Percentiles rank a stretch among this genome's conserved stretches.
phyloP scores from a whole-genome alignment of 2,797 vertebrate genomes.

The Acipenser transmontanus region DNA sequence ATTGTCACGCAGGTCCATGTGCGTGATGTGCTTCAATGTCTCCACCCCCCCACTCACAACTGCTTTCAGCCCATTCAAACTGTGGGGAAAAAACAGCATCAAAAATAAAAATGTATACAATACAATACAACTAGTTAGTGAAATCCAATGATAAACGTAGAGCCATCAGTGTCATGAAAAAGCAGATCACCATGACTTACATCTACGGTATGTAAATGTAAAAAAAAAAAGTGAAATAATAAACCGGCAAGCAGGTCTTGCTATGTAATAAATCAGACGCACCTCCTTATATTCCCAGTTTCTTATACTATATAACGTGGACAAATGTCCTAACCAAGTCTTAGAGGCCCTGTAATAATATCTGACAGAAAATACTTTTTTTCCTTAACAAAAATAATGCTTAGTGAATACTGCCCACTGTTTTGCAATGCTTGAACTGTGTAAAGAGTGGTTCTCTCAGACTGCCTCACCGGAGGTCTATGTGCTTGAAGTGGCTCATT shows the following conservation, averaged over 20 bases:
- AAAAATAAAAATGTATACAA: not conserved
- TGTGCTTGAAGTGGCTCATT: slow-evolving; percentile 77
- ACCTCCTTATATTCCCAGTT: too few species aligned
- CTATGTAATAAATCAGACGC: too few species aligned
- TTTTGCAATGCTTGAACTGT: too few species aligned
- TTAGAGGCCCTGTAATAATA: not conserved
- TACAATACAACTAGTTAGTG: not conserved
- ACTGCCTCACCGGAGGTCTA: slow-evolving; percentile 80
- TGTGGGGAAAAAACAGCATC: slow-evolving; percentile 28
- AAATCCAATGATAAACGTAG: not conserved
- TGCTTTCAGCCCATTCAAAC: slow-evolving; percentile 75
- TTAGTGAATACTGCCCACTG: too few species aligned
- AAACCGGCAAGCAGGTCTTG: too few species aligned
- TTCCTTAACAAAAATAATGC: too few species aligned
- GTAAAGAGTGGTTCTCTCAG: not conserved
- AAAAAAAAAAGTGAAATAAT: too few species aligned
- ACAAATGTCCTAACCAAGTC: not conserved
- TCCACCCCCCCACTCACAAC: slow-evolving; percentile 64
- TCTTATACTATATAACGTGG: too few species aligned
- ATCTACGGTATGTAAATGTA: too few species aligned
- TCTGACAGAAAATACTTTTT: not conserved
- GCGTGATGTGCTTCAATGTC: slow-evolving; percentile 72
- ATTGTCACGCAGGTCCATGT: slow-evolving; percentile 88
- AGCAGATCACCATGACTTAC: too few species aligned
- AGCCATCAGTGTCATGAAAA: too few species aligned